Evolutionary conservation across 2,888 invertebrate species (phyloP).

Genomic region (Alitta virens): DNA sequence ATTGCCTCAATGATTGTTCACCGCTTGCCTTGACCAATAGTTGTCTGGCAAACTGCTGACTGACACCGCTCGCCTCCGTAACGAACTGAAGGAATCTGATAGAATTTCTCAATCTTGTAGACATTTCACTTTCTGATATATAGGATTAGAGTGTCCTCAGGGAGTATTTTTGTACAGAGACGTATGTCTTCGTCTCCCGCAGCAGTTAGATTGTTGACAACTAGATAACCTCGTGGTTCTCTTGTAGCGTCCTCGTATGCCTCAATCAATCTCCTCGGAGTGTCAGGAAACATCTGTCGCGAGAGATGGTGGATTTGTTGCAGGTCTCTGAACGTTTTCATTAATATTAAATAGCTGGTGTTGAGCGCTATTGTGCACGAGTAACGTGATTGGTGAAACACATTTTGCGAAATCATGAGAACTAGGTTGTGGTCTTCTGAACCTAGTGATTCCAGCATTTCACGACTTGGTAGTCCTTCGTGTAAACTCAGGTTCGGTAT

Average conservation of each 20-base stretch:
- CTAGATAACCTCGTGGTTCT: slow-evolving; percentile 5
- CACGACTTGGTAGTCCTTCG: too few relatives aligned
- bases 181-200: background rate
- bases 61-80: too few relatives aligned
- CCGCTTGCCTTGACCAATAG: too few relatives aligned
- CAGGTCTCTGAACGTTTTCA: slow-evolving; percentile 7
- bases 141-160: slow-evolving; percentile 5
- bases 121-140: too few relatives aligned
- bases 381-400: slow-evolving; percentile 6
- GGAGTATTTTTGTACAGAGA: slow-evolving; percentile 6
- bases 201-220: background rate
- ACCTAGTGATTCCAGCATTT: too few relatives aligned
- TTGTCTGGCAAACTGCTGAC: too few relatives aligned
- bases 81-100: too few relatives aligned
- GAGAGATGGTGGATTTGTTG: slow-evolving; percentile 5
- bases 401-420: slow-evolving; percentile 11
- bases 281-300: slow-evolving; percentile 16
- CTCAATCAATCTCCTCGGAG: background rate
- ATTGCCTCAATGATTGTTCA: too few relatives aligned
- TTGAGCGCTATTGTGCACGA: slow-evolving; percentile 5
- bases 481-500: background rate
- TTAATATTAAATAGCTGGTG: slow-evolving; percentile 5
- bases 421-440: too few relatives aligned
- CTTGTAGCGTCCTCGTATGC: slow-evolving; percentile 12
- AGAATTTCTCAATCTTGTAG: too few relatives aligned